phyloP scores from a whole-genome alignment of 2,888 invertebrate species.

The Drosophila affinis region DNA sequence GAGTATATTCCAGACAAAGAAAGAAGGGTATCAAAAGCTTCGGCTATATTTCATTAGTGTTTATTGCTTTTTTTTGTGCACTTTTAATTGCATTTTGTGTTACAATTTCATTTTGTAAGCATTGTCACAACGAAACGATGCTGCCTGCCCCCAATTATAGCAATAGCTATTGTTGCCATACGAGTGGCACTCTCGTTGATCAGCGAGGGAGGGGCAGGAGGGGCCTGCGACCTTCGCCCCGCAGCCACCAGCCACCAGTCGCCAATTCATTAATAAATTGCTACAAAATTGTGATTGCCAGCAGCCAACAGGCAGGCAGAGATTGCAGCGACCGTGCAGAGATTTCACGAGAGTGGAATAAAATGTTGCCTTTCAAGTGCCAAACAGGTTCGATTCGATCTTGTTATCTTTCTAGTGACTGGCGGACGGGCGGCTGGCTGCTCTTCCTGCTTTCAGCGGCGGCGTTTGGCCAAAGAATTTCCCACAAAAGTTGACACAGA shows the following conservation, averaged over 20 bases:
- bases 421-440: not conserved
- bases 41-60: not conserved
- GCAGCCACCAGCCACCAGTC: slow-evolving; percentile 9
- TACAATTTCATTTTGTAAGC: slow-evolving; percentile 68
- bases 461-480: slow-evolving; percentile 38
- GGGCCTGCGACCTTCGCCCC: slow-evolving; percentile 26
- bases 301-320: not conserved
- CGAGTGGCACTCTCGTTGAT: slow-evolving; percentile 5
- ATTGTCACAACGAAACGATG: slow-evolving; percentile 34
- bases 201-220: slow-evolving; percentile 5
- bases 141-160: slow-evolving; percentile 2
- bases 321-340: not conserved
- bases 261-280: slow-evolving; percentile 48
- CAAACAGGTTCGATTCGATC: not conserved
- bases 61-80: slow-evolving; percentile 22
- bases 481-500: slow-evolving; percentile 64
- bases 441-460: slow-evolving; percentile 33
- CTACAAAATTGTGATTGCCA: slow-evolving; percentile 19
- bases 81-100: slow-evolving; percentile 69
- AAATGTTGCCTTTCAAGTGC: slow-evolving; percentile 4
- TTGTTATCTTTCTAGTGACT: not conserved
- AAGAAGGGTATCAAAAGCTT: not conserved
- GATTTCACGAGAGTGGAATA: slow-evolving; percentile 16
- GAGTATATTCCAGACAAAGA: not conserved
- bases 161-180: slow-evolving; percentile 18